Conservation (phyloP, 1,140 invertebrate species). For the Leptinotarsa undecemlineata region DNA sequence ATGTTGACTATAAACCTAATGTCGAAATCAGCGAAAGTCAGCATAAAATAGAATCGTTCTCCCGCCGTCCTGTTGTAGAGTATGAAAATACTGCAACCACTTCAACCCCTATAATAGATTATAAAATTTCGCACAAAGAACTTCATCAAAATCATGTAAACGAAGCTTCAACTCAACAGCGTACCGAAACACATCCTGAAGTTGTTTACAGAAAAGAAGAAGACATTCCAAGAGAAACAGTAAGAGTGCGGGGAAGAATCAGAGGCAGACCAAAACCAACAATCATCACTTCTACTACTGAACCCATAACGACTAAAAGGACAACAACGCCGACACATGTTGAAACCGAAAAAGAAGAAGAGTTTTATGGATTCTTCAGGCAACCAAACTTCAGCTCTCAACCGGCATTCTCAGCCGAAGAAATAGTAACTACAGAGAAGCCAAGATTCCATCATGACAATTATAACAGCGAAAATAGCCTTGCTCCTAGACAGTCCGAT, state of each 20-base stretch:
- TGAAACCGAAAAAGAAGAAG: constrained; percentile 40
- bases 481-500: constrained; percentile 7
- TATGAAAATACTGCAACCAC: constrained; percentile 27
- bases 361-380: constrained; percentile 54
- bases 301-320: constrained; percentile 36
- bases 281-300: constrained; percentile 34
- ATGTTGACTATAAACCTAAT: constrained; percentile 27
- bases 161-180: constrained; percentile 19
- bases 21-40: background rate
- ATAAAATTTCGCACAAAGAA: constrained; percentile 31
- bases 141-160: constrained; percentile 22
- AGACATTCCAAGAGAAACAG: constrained; percentile 2
- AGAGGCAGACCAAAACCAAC: constrained; percentile 51
- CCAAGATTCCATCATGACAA: background rate
- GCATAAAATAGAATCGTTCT: background rate
- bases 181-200: constrained; percentile 24
- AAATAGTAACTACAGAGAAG: background rate
- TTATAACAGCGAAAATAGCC: constrained; percentile 16
- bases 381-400: constrained; percentile 44
- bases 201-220: constrained; percentile 7
- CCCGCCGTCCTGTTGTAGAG: background rate
- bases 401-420: constrained; percentile 20
- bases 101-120: constrained; percentile 30
- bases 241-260: constrained; percentile 16
- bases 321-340: constrained; percentile 31